Conservation (phyloP, 2,888 invertebrate genomes). For the Chouioia cunea region DNA sequence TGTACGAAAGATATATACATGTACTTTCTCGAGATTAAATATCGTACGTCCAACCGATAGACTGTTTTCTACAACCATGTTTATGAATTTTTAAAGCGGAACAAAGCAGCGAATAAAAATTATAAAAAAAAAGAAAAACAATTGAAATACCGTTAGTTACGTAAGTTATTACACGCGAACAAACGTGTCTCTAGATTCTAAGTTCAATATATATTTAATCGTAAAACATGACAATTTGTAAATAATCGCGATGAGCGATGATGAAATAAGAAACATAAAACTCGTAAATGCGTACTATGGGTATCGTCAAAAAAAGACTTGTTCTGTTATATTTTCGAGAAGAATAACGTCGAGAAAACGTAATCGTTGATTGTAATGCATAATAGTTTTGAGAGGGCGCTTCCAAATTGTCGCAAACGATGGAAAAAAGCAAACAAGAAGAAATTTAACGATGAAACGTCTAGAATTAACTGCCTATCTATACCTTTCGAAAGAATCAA, state of each 20-base stretch:
- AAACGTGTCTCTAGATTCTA: not conserved
- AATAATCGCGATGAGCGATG: slow-evolving; percentile 27
- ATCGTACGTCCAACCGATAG: slow-evolving; percentile 34
- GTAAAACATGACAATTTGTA: slow-evolving; percentile 9
- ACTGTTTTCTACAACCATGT: slow-evolving; percentile 30
- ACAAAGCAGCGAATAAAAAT: not conserved
- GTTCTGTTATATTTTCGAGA: slow-evolving; percentile 14
- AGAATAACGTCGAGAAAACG: not conserved
- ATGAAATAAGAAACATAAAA: slow-evolving; percentile 41
- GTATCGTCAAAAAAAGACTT: slow-evolving; percentile 19
- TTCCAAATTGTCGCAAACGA: not conserved
- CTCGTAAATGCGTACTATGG: not conserved
- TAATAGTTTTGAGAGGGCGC: not conserved
- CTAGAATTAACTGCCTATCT: not conserved
- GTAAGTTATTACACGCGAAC: not conserved
- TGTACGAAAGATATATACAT: not conserved
- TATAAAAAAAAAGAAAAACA: too few relatives aligned
- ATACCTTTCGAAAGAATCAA: not conserved
- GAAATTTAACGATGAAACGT: not conserved
- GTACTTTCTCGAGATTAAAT: slow-evolving; percentile 36
- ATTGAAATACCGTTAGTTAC: not conserved
- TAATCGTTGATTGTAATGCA: not conserved
- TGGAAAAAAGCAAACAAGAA: not conserved
- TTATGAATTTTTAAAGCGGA: slow-evolving; percentile 11
- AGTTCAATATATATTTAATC: not conserved